Evolutionary conservation across 2,113 vertebrate species (phyloP).

Genomic region (Corydoras maculifer): DNA sequence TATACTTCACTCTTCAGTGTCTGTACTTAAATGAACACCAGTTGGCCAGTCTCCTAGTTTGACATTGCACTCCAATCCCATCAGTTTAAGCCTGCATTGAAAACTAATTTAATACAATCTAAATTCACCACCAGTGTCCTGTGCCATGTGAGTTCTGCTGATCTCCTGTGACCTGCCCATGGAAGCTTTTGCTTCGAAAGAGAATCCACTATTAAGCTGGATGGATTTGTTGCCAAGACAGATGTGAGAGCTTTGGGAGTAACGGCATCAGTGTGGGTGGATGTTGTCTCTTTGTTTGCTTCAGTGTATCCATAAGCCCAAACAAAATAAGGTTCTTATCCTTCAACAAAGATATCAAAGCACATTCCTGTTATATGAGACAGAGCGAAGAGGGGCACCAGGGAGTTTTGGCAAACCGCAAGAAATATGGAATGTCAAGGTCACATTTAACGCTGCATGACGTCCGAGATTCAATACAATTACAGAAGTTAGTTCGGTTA

Average conservation of each 20-base stretch:
- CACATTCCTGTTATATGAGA: neutral
- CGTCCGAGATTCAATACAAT: neutral
- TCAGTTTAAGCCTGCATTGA: no score
- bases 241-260: neutral
- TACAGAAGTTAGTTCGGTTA: neutral
- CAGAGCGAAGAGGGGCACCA: neutral
- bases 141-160: neutral
- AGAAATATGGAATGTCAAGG: neutral
- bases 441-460: conserved; percentile 3
- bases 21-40: no score
- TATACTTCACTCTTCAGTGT: no score
- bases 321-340: conserved; percentile 4
- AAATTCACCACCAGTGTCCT: neutral
- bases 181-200: neutral
- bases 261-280: neutral
- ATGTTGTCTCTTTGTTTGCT: neutral
- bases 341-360: conserved; percentile 15
- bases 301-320: neutral
- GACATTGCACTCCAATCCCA: no score
- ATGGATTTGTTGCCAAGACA: conserved; percentile 3
- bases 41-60: no score
- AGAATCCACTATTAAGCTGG: neutral
- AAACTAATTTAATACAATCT: neutral
- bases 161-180: neutral
- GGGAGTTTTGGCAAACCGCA: conserved; percentile 1